Evolutionary conservation across 2,113 vertebrate species (phyloP).

Genomic region (Dromiciops gliroides): DNA sequence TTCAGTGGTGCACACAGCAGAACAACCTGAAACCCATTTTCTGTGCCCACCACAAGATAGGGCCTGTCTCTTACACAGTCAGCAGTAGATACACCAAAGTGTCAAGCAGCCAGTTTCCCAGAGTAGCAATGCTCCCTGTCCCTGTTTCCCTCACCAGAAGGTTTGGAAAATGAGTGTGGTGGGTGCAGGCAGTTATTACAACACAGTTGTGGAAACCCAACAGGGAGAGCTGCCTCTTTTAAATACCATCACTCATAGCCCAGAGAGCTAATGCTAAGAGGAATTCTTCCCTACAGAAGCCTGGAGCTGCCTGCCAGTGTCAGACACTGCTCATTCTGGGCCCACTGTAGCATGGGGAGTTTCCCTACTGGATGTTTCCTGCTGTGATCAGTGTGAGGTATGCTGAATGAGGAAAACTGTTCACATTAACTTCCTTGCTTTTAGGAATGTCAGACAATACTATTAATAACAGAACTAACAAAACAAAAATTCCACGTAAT

Average conservation of each 20-base stretch:
- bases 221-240: background rate
- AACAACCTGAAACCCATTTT: background rate
- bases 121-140: background rate
- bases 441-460: conserved; percentile 30
- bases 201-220: too few relatives aligned
- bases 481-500: conserved; percentile 61
- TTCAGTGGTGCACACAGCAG: background rate
- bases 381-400: background rate
- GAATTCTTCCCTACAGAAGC: background rate
- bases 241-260: background rate
- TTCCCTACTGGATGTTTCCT: background rate
- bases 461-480: conserved; percentile 52
- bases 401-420: conserved; percentile 26
- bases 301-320: background rate
- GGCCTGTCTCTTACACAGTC: background rate
- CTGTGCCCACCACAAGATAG: background rate
- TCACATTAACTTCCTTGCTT: conserved; percentile 32
- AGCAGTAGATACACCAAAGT: background rate
- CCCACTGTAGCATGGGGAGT: background rate
- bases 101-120: background rate
- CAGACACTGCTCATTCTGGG: background rate
- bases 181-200: too few relatives aligned
- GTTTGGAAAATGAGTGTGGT: background rate
- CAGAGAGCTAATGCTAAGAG: background rate
- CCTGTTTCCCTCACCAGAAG: background rate